Base-by-base conservation (phyloP, 2,888 invertebrate genomes). In the Oconnorella tubifera region DNA sequence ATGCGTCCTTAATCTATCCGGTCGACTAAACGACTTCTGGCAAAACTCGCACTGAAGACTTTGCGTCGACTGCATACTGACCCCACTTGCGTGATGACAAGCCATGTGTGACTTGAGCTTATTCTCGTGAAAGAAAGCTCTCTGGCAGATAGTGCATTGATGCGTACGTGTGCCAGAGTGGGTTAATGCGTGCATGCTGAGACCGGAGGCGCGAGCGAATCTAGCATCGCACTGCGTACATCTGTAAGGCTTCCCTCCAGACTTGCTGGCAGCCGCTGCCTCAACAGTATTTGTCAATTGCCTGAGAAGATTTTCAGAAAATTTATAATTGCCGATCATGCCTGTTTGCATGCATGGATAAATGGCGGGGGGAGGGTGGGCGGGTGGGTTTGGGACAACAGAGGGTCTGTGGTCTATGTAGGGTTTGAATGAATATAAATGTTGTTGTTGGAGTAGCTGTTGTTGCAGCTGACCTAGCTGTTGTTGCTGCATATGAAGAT, bases 271-370 rank as follows among this genome's bases (percentile, higher is more conserved):
- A 25, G 53, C 53, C 14, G 10, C 14, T 23, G 53, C 53, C 25
- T 6, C 53, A 4, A 25, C 53, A 25, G 53, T 23, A 10, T 51
- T 10, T 4, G 10, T 51, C 14, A 51, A 25, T 25, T 51, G 53
- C 4, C 25, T 10, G 14, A 51, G 53, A 10, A 51, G 53, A 25
- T 51, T 51, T 4, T 6, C 53, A 10, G 53, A 51, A 10, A 51
- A 25, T 19, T 27, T 6, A 6, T 19, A 25, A 6, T 25, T 25
- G 6, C 53, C 53, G 14, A 51, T 10, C 53, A 51, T 51, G 53
- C 53, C 53, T 6, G 53, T 51, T 27, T 51, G 53, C 53, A 51
- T 51, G 25, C 53, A 51, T 19, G 53, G 53, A 27, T 51, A 51
- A 27, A 51, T 25, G 14, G 53, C 25, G 25, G 53, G 53, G 6